Conservation (phyloP, 2,797 vertebrate species). For the Acropternis orthonyx region DNA sequence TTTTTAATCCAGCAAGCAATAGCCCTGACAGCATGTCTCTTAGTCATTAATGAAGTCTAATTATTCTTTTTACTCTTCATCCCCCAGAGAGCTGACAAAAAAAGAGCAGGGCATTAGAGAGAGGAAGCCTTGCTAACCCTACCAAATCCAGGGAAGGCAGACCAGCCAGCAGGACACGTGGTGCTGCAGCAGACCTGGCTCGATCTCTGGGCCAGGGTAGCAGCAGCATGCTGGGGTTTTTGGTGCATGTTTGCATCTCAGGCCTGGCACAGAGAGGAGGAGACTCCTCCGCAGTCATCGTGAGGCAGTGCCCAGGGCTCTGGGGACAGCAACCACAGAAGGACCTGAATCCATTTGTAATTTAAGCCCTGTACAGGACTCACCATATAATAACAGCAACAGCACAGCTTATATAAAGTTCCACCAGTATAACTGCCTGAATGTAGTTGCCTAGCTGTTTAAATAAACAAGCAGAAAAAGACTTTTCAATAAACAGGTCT, state of each 20-base stretch:
- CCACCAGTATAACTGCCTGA: neutral
- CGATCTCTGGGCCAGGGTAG: neutral
- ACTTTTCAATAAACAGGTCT: neutral
- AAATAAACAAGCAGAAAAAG: neutral
- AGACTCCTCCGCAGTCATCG: neutral
- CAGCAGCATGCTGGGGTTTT: accelerated
- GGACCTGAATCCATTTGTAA: neutral
- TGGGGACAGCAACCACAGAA: neutral
- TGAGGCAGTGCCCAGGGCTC: accelerated
- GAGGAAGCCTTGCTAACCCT: neutral
- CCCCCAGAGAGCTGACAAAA: neutral
- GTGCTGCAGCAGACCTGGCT: neutral
- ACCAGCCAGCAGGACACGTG: accelerated
- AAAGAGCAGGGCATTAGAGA: neutral
- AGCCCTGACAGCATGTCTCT: neutral
- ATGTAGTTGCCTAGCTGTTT: neutral
- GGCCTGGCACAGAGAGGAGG: neutral
- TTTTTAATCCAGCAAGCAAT: slow-evolving; percentile 4
- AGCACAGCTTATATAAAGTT: neutral
- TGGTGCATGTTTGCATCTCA: accelerated
- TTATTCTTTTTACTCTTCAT: neutral
- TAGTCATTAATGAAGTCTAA: neutral
- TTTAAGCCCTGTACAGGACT: neutral
- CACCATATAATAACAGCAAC: neutral
- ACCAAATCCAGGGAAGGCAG: neutral